phyloP scores from a whole-genome alignment of 2,888 invertebrate species.

The Pollenia griseotomentosa region DNA sequence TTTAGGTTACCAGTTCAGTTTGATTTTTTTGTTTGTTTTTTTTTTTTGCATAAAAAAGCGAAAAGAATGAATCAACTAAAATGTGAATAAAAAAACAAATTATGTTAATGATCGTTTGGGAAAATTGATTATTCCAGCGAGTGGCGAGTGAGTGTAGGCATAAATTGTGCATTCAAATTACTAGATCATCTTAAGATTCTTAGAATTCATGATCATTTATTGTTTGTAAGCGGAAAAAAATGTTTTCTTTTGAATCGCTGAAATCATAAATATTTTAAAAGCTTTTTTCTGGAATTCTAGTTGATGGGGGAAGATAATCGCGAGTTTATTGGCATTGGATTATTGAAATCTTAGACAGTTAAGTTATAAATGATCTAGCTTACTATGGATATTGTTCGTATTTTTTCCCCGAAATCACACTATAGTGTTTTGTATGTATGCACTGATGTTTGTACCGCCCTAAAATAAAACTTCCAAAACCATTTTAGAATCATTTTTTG shows the following conservation, averaged over 20 bases:
- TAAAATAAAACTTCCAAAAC: too few relatives aligned
- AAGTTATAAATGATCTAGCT: too few relatives aligned
- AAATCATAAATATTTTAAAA: slow-evolving; percentile 3
- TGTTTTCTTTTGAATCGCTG: slow-evolving; percentile 23
- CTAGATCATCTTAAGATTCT: slow-evolving; percentile 58
- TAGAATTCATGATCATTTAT: slow-evolving; percentile 38
- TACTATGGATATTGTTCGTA: too few relatives aligned
- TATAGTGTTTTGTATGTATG: too few relatives aligned
- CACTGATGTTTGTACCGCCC: too few relatives aligned
- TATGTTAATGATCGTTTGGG: slow-evolving; percentile 68
- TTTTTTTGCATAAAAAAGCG: slow-evolving; percentile 5
- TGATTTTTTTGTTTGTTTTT: slow-evolving; percentile 24
- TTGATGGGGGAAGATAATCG: slow-evolving; percentile 22
- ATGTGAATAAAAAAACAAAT: slow-evolving; percentile 40
- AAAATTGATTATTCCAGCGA: slow-evolving; percentile 60
- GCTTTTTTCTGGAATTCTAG: slow-evolving; percentile 1
- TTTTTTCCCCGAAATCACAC: too few relatives aligned
- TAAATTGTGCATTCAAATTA: slow-evolving; percentile 58
- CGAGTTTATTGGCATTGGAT: neutral
- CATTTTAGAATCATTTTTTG: too few relatives aligned
- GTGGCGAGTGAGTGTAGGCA: slow-evolving; percentile 54
- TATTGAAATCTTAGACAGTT: neutral
- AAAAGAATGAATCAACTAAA: slow-evolving; percentile 28
- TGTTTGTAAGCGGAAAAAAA: neutral
- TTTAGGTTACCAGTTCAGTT: slow-evolving; percentile 73